Percentiles rank a stretch among this genome's conserved stretches.
Evolutionary conservation across 2,797 vertebrate genomes (phyloP).

Genomic region (Zenarchopterus dispar): DNA sequence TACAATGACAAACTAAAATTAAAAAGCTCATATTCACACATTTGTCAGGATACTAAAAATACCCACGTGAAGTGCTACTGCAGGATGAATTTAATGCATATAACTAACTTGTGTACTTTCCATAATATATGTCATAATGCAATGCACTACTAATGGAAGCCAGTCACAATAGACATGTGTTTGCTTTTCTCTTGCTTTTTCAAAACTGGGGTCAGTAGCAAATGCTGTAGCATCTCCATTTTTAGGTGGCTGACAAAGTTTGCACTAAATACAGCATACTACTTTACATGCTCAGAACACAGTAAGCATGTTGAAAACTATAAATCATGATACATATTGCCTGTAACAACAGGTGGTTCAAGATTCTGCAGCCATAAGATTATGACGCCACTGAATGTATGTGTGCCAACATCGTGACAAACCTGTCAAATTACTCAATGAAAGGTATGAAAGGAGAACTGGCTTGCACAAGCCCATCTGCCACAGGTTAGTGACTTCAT

Average conservation of each 20-base stretch:
- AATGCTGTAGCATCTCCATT: no score
- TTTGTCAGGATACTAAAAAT: not conserved
- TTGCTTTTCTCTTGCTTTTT: no score
- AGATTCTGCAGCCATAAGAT: conserved; percentile 42
- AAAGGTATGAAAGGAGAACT: not conserved
- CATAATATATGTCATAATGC: no score
- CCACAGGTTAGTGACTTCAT: not conserved
- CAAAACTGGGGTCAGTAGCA: no score
- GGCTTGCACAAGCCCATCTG: not conserved
- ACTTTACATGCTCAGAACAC: no score
- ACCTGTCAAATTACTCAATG: not conserved
- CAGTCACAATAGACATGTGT: no score
- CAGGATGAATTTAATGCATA: no score
- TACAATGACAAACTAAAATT: not conserved
- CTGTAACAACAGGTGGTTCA: conserved; percentile 21
- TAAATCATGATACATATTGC: conserved; percentile 2
- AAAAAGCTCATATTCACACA: no score
- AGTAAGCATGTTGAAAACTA: not conserved
- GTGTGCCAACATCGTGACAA: conserved; percentile 31
- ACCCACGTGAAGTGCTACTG: no score
- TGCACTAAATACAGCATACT: not conserved
- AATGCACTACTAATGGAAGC: no score
- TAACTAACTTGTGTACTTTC: no score
- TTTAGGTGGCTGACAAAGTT: not conserved
- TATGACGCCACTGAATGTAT: conserved; percentile 12